Conservation (phyloP, 1,140 invertebrate genomes). For the Carcinoscorpius rotundicauda region DNA sequence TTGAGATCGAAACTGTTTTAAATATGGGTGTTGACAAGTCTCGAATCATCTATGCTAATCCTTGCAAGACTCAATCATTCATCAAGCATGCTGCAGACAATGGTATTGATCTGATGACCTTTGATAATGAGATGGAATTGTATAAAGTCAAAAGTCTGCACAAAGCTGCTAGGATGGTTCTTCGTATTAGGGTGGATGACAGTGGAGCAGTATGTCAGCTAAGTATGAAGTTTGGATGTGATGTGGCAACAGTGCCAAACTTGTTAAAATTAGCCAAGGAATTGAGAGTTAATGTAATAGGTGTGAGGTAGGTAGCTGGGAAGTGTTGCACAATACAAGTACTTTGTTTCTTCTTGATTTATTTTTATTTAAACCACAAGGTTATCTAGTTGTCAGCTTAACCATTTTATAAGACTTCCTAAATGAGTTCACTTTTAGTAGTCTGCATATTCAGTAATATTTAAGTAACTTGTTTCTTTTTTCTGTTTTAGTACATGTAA, state of each 20-base stretch:
- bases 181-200: conserved; percentile 86
- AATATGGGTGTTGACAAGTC: conserved; percentile 60
- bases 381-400: too few species aligned
- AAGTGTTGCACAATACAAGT: too few species aligned
- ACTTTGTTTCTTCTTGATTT: too few species aligned
- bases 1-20: conserved; percentile 74
- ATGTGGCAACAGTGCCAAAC: conserved; percentile 61
- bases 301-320: conserved; percentile 45
- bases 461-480: too few species aligned
- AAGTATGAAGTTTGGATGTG: conserved; percentile 92
- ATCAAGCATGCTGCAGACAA: conserved; percentile 67
- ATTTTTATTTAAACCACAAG: too few species aligned
- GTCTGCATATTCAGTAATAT: too few species aligned
- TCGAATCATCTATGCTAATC: conserved; percentile 95
- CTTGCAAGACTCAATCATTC: conserved; percentile 85
- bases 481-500: too few species aligned
- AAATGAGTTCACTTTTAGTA: too few species aligned
- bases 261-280: conserved; percentile 61
- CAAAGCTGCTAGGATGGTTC: conserved; percentile 65
- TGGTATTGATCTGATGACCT: conserved; percentile 77
- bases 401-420: too few species aligned
- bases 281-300: conserved; percentile 60
- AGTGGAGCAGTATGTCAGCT: conserved; percentile 72
- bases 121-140: conserved; percentile 90
- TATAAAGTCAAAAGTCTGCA: conserved; percentile 76